Evolutionary conservation across 2,797 vertebrate genomes (phyloP), one percentile per base, ranked within the genome.

Genomic region (Propithecus perrieri): DNA sequence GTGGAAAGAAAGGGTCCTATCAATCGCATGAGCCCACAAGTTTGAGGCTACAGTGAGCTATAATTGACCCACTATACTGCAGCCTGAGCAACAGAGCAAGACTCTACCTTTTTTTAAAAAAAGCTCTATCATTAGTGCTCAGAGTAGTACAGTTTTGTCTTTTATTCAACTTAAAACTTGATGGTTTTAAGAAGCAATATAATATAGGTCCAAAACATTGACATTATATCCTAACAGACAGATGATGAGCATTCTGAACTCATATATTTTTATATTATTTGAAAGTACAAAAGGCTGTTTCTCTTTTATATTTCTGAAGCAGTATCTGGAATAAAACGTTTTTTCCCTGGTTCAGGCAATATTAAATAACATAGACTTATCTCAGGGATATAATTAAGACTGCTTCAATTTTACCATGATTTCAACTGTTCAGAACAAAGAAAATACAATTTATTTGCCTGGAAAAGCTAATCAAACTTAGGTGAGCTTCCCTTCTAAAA

Each of bases 221-320:
- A 65, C 26, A 83, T 76, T 85, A 41, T 80, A 91, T 50, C 28
- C 4, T 79, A 79, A 85, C 53, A 89, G 53, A 95, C 85, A 91
- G 85, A 43, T 78, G 35, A 79, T 63, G 59, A 85, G 22, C 30
- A 85, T 17, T 89, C 81, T 84, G 26, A 97, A 91, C 61, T 80
- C 71, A 91, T 20, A 95, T 11, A 91, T 79, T 96, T 85, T 80
- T 95, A 92, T 78, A 93, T 87, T 87, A 95, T 89, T 96, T 95
- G 59, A 79, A 96, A 93, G n/a, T 72, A 92, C 80, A 59, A 96
- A 96, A 84, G 35, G 48, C 71, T 95, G 90, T 72, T 97, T 92
- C 72, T 94, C 57, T 93, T 93, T 97, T 96, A 53, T 85, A 95
- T 96, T 92, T 92, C 93, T 76, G 76, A 92, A 79, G 24, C 17